Base-by-base conservation (phyloP, 2,113 vertebrate genomes). In the Bos javanicus region DNA sequence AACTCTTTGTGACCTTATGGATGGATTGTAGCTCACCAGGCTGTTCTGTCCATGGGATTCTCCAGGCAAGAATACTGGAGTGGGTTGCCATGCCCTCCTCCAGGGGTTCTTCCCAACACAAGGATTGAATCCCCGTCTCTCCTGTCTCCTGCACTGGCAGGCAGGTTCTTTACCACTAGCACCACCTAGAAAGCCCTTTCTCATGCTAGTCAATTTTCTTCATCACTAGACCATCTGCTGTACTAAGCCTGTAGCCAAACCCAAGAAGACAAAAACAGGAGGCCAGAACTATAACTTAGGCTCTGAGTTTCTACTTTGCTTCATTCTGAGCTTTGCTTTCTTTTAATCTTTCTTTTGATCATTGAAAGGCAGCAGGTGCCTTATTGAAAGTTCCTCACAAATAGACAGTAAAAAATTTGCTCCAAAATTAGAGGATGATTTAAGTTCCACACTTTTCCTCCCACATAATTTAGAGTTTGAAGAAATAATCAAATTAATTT, bases 401-500 rank as follows among this genome's bases (percentile, higher is more conserved):
- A 91, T 93, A 90, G 95, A 95, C 30, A 84, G 78, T 64, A 92
- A 96, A 87, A 97, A 59, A 5, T 28, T 59, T 30, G 78, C 30
- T 90, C n/a, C 59, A 90, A 92, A 97, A 48, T 64, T 94, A 50
- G 46, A 96, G 62, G 59, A 89, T 91, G 57, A 97, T 74, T 89
- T 59, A 93, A 50, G n/a, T 23, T 82, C 71, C 64, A 78, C n/a
- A 1, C 52, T 86, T 93, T 91, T 64, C 36, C 56, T 95, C n/a
- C 56, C 90, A 9, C 17, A 92, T 95, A 81, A 95, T 92, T 94
- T 87, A 94, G 74, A 92, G 17, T 93, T 97, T 95, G 64, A 96
- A 84, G 78, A 97, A 97, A 97, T 62, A 96, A 16, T 96, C 30
- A 91, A 97, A 96, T 89, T 95, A 96, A 95, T 92, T 92, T 96